A percentile compares a stretch with the other conserved stretches of the same genome.
Conservation (phyloP, 2,797 vertebrate species). For the Mormyrops attenuatus region DNA sequence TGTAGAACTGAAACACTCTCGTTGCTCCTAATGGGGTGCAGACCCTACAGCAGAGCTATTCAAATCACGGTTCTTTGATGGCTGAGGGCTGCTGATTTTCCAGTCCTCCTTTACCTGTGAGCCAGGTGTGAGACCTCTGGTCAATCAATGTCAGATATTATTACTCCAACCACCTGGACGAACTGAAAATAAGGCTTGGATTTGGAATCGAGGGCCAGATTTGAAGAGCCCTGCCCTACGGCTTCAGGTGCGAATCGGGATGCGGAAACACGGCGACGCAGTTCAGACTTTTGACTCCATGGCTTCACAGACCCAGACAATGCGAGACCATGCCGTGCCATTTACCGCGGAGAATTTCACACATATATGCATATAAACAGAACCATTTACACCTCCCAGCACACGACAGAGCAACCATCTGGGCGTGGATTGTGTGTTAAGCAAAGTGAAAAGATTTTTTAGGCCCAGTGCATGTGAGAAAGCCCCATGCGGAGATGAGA, state of each 20-base stretch:
- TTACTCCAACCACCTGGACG: background rate
- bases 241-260: background rate
- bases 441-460: constrained; percentile 57
- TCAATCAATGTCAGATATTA: background rate
- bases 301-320: background rate
- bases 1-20: background rate
- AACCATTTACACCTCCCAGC: constrained; percentile 46
- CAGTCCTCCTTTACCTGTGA: background rate
- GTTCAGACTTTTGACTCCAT: background rate
- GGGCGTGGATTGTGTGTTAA: constrained; percentile 61
- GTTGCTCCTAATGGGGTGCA: background rate
- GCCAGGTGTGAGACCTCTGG: background rate
- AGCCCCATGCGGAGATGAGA: constrained; percentile 1
- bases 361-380: constrained; percentile 48
- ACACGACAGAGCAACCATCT: constrained; percentile 60
- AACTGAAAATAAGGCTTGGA: too few species aligned
- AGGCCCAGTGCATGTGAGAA: background rate
- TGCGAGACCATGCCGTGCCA: background rate
- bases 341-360: constrained; percentile 50
- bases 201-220: too few species aligned
- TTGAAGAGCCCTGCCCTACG: too few species aligned
- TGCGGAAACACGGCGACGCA: background rate
- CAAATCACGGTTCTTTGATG: too few species aligned
- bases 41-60: background rate
- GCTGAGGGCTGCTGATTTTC: background rate